Conservation (phyloP, 2,888 invertebrate genomes). For the Bruchidius siliquastri region DNA sequence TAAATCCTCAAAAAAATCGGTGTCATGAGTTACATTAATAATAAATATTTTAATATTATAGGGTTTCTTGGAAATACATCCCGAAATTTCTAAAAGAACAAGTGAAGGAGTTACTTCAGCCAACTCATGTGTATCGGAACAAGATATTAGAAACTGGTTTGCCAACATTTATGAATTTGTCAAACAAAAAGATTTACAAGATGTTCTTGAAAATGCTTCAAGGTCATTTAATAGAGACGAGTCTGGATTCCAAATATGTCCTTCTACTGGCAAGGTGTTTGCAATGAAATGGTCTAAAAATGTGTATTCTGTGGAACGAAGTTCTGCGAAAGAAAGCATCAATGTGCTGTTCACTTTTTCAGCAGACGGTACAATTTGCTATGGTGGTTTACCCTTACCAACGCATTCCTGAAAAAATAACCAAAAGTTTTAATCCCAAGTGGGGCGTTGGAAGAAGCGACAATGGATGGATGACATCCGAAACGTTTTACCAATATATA, state of each 20-base stretch:
- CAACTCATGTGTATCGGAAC: slow-evolving; percentile 28
- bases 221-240: slow-evolving; percentile 29
- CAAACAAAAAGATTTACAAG: slow-evolving; percentile 19
- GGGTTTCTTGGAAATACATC: background rate
- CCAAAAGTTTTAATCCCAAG: slow-evolving; percentile 2
- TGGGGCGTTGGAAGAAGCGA: background rate
- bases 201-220: slow-evolving; percentile 24
- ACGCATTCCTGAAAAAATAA: slow-evolving; percentile 10
- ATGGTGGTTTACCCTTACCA: slow-evolving; percentile 7
- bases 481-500: slow-evolving; percentile 12
- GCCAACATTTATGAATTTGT: slow-evolving; percentile 20
- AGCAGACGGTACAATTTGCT: background rate
- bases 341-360: background rate
- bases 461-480: background rate
- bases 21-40: background rate
- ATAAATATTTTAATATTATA: background rate
- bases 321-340: background rate
- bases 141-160: slow-evolving; percentile 30
- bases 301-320: slow-evolving; percentile 23
- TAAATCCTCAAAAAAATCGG: background rate
- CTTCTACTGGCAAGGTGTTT: background rate
- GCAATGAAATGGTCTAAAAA: background rate
- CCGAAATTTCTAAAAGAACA: background rate
- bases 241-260: slow-evolving; percentile 17
- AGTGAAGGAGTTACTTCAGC: slow-evolving; percentile 27